Evolutionary conservation across 2,113 vertebrate genomes (phyloP), one percentile per base, ranked within the genome.

Genomic region (Donacobius atricapilla): DNA sequence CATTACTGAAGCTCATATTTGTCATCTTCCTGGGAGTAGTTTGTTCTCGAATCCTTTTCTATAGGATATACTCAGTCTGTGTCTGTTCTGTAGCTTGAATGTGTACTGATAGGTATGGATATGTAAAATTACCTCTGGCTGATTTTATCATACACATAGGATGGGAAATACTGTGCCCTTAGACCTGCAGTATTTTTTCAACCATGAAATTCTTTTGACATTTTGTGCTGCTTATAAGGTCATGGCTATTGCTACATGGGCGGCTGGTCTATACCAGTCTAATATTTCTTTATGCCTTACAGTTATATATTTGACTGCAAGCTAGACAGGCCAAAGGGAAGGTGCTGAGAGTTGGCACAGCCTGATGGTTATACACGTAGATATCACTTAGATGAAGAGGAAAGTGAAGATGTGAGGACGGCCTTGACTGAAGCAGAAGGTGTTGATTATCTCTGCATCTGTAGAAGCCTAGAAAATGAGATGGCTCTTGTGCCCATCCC

Each of bases 1-100:
- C 69, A 69, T 90, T 95, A 31, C 85, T 91, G 15, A 22, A 92
- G 28, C n/a, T 91, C 27, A 15, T 77, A 22, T 79, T 83, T 94
- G 42, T 91, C 81, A 40, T 68, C 50, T 96, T 84, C 65, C 65
- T 79, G 28, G 25, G 16, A 76, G 23, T 0, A 69, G 48, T 54
- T 83, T 95, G 21, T 61, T 87, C 24, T 45, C 50, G 76, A 69
- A 91, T 63, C 15, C 3, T 87, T 70, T 95, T 53, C 31, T 76
- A 10, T 66, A 30, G 10, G 35, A 37, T 66, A n/a, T 68, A n/a
- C 11, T 35, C 66, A 45, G 22, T 6, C 20, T 73, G 25, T 31
- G 15, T 71, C 20, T 89, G 4, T 40, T 88, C 57, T 57, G 54
- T 70, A 39, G 16, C 15, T 54, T 80, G 37, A 12, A 45, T 40